Conservation (phyloP, 2,888 invertebrate genomes). For the Marronus borbonicus region DNA sequence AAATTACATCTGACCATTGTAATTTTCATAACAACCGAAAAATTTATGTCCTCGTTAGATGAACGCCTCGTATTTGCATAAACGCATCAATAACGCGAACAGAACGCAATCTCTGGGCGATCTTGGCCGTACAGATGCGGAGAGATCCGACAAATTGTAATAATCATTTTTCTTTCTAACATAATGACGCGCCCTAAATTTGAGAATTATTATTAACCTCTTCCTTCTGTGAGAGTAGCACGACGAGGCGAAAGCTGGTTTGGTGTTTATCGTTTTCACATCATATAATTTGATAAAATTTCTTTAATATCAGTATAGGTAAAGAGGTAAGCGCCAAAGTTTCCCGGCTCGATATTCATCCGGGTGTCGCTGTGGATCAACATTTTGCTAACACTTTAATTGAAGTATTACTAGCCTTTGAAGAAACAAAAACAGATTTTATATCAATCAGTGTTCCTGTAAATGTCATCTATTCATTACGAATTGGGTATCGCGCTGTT, state of each 20-base stretch:
- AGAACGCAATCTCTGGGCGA: constrained; percentile 6
- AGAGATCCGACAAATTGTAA: constrained; percentile 29
- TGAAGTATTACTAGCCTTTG: too few species aligned
- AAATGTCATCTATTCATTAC: too few species aligned
- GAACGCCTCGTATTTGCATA: constrained; percentile 38
- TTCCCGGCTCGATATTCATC: too few species aligned
- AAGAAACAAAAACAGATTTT: too few species aligned
- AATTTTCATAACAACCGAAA: constrained; percentile 45
- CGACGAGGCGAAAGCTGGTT: constrained; percentile 12
- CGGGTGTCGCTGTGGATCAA: too few species aligned
- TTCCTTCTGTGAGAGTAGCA: constrained; percentile 21
- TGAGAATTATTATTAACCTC: constrained; percentile 36
- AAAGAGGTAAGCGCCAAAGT: too few species aligned
- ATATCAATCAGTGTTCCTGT: too few species aligned
- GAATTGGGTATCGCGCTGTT: too few species aligned
- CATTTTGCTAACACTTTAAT: too few species aligned
- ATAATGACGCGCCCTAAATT: constrained; percentile 36
- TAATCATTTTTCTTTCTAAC: constrained; percentile 20
- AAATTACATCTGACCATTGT: constrained; percentile 34
- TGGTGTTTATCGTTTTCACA: constrained; percentile 22
- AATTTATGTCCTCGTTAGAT: constrained; percentile 44
- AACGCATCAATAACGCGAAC: constrained; percentile 42
- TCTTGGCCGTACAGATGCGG: constrained; percentile 12
- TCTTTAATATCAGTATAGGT: neutral
- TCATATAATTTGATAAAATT: constrained; percentile 1